Percentiles rank a stretch among this genome's conserved stretches.
Evolutionary conservation across 2,888 invertebrate species (phyloP).

Genomic region (Ornithoptera alexandrae): DNA sequence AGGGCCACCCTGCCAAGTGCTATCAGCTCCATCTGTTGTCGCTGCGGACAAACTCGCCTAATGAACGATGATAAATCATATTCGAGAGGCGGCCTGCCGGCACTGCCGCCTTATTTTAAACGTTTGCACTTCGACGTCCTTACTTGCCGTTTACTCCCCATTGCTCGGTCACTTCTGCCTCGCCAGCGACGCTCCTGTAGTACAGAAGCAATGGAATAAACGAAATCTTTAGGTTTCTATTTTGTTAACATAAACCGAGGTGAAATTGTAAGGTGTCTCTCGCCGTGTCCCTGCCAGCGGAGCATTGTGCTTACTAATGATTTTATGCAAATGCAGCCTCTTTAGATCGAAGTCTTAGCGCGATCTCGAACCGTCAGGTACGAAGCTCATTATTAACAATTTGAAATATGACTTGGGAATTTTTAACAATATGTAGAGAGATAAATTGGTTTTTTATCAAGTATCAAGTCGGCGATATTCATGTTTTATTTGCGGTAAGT

Average conservation of each 20-base stretch:
- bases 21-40: constrained; percentile 81
- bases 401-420: constrained; percentile 76
- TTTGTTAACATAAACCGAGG: constrained; percentile 55
- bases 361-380: constrained; percentile 79
- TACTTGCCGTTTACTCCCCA: constrained; percentile 40
- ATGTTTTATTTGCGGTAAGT: constrained; percentile 31
- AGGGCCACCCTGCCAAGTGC: constrained; percentile 80
- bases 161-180: constrained; percentile 38
- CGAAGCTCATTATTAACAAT: constrained; percentile 78
- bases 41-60: constrained; percentile 80
- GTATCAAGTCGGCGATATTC: constrained; percentile 39
- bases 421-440: constrained; percentile 62
- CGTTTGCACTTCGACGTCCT: constrained; percentile 40
- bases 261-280: constrained; percentile 70
- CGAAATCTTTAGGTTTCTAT: constrained; percentile 30
- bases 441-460: constrained; percentile 65
- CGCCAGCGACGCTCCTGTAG: neutral
- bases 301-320: constrained; percentile 81
- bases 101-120: constrained; percentile 59
- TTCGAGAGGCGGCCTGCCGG: constrained; percentile 76
- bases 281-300: constrained; percentile 75
- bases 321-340: constrained; percentile 80
- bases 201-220: constrained; percentile 43
- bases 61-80: constrained; percentile 81
- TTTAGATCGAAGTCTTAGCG: constrained; percentile 80